These are phyloP conservation scores for Spatulosminthurus flaviceps DNA, from an alignment of 2,888 invertebrate genomes.

Conservation along the genomic window DNA sequence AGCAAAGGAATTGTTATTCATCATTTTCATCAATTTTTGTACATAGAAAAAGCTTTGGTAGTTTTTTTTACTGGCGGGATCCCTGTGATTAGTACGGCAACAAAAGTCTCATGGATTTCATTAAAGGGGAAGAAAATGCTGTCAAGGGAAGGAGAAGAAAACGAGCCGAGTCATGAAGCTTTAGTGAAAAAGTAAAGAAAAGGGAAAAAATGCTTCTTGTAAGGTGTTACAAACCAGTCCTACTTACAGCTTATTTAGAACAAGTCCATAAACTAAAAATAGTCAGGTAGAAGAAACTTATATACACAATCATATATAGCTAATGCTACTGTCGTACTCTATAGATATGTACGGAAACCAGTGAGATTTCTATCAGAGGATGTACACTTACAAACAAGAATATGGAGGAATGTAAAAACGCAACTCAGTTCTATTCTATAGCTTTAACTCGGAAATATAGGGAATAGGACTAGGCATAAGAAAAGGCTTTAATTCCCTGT, in stretches of 20 bases:
- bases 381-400: neutral
- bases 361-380: slow-evolving; percentile 10
- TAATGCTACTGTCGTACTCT: neutral
- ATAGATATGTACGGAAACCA: neutral
- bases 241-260: slow-evolving; percentile 11
- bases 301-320: neutral
- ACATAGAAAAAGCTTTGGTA: too few relatives aligned
- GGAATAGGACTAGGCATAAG: too few relatives aligned
- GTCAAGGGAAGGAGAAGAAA: too few relatives aligned
- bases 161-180: too few relatives aligned
- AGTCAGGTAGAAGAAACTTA: neutral
- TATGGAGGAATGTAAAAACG: neutral
- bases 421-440: too few relatives aligned
- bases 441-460: too few relatives aligned
- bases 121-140: too few relatives aligned
- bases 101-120: too few relatives aligned
- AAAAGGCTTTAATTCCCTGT: slow-evolving; percentile 5
- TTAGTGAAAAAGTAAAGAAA: neutral
- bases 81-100: too few relatives aligned
- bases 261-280: neutral
- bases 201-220: neutral
- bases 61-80: too few relatives aligned
- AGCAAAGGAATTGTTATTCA: too few relatives aligned
- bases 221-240: slow-evolving; percentile 12
- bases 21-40: too few relatives aligned